phyloP scores from a whole-genome alignment of 2,113 vertebrate species.

The Sylvia atricapilla region DNA sequence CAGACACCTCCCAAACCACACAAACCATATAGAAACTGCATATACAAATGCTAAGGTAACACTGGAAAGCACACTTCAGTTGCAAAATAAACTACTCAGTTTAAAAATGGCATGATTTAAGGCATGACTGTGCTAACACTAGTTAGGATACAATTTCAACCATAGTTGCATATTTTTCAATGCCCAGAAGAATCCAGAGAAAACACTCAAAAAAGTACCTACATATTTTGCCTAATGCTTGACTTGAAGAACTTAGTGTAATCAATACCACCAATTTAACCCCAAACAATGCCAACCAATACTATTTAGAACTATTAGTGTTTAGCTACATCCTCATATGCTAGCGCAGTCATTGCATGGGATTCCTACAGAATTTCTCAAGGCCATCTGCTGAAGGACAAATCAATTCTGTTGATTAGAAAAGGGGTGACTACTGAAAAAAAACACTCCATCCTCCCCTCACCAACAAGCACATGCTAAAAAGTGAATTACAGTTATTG shows the following conservation, averaged over 20 bases:
- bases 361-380: not conserved
- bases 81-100: not conserved
- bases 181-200: not conserved
- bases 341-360: not conserved
- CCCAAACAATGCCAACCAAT: not conserved
- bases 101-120: not conserved
- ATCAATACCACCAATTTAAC: not conserved
- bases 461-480: not conserved
- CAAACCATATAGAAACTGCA: not conserved
- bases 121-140: not conserved
- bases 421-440: not conserved
- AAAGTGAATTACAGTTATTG: not conserved
- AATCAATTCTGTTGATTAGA: not conserved
- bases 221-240: not conserved
- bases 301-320: not conserved
- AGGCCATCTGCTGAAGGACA: not conserved
- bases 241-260: not conserved
- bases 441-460: not conserved
- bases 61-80: not conserved
- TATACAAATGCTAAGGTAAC: not conserved
- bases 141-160: not conserved
- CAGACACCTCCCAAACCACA: not conserved
- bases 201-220: not conserved
- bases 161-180: not conserved
- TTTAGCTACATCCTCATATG: not conserved